Evolutionary conservation across 2,797 vertebrate genomes (phyloP), one percentile per base, ranked within the genome.

Genomic region (Remorina albescens): DNA sequence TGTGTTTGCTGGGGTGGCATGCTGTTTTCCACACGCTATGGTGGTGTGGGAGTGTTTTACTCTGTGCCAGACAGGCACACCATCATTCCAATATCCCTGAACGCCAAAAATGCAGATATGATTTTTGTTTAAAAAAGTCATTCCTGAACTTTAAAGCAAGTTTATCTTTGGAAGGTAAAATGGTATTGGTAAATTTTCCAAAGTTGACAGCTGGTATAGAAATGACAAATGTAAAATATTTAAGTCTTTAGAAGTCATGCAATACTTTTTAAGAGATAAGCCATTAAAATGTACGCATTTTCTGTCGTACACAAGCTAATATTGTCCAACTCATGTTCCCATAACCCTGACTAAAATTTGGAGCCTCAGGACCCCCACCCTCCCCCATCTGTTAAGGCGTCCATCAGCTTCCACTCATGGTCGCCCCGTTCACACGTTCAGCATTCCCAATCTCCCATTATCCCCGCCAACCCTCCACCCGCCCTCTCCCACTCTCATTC

Each of bases 401-500:
- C 81, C 77, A 15, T 75, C 74, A 3, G 83, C 84, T 86, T 88
- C 80, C 77, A n/a, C 83, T 69, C 89, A 85, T 86, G 89, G 86
- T 91, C 88, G 83, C 66, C 59, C 77, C 73, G 71, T 83, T 71
- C 30, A 41, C 80, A 6, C 51, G 18, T 80, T 86, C 78, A 86
- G 66, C 89, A 88, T 83, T 86, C 88, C 82, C 83, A 71, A 39
- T 75, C 74, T 80, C 77, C 78, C 72, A 74, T 84, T 89, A 83
- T 81, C 71, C 85, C 50, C 42, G 21, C 56, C 55, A 72, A 8
- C 58, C 71, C 74, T 63, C 66, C 71, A 54, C 67, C 68, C 64
- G 73, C 76, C 77, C 70, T 47, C 32, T 67, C 67, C 74, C 41
- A 51, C 64, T 83, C 80, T 82, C 74, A 70, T 81, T 83, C 78